Percentiles rank a stretch among this genome's conserved stretches.
These are phyloP conservation scores for Eumerus sabulonum DNA, from an alignment of 2,888 invertebrate genomes.

Conservation along the genomic window DNA sequence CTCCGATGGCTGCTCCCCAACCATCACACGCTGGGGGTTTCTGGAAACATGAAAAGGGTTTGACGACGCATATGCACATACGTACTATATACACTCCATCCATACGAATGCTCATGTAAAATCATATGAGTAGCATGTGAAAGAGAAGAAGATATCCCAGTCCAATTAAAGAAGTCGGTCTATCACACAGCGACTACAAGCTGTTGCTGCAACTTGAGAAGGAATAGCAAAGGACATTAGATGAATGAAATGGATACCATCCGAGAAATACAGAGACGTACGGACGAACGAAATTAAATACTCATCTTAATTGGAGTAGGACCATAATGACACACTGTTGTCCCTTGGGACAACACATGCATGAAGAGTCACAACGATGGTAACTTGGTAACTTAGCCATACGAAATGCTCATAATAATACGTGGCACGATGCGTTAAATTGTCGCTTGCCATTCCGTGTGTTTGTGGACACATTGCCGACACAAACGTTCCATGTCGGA, in stretches of 20 bases:
- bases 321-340: not conserved
- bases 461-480: conserved; percentile 21
- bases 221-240: conserved; percentile 13
- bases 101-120: conserved; percentile 13
- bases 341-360: too few species aligned
- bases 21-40: conserved; percentile 34
- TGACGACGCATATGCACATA: conserved; percentile 36
- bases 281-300: conserved; percentile 34
- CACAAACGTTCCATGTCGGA: not conserved
- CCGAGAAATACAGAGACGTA: conserved; percentile 3
- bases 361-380: not conserved
- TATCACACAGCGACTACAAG: conserved; percentile 11
- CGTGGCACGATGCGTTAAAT: conserved; percentile 31
- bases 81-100: conserved; percentile 10
- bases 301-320: conserved; percentile 40
- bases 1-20: conserved; percentile 7
- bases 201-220: not conserved
- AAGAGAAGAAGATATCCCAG: conserved; percentile 17
- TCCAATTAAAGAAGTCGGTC: conserved; percentile 11
- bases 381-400: not conserved
- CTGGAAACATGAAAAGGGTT: conserved; percentile 58
- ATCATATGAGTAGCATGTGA: conserved; percentile 12
- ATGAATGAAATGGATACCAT: conserved; percentile 6
- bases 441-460: conserved; percentile 25
- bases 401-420: conserved; percentile 31